These are phyloP conservation scores for Phengaris alcon DNA, from an alignment of 2,888 invertebrate genomes.

Conservation along the genomic window DNA sequence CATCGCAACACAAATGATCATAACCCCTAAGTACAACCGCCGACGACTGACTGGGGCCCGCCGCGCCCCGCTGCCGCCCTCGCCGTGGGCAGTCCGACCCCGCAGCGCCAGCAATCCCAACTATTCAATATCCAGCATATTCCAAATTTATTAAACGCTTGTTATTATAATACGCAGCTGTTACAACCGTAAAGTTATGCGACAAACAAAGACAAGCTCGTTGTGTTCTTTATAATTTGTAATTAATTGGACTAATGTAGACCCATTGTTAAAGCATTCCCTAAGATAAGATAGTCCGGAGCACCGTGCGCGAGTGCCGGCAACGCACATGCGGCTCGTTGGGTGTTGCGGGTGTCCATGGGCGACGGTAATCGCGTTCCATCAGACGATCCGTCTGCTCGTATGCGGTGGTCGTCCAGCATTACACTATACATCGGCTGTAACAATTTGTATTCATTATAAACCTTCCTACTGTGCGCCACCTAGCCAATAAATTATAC, in stretches of 20 bases:
- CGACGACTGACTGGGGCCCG: neutral
- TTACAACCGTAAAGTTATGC: neutral
- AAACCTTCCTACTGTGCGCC: constrained; percentile 17
- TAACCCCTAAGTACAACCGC: neutral
- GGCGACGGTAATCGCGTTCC: too few species aligned
- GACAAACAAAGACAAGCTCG: neutral
- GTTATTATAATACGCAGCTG: neutral
- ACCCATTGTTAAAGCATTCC: too few species aligned
- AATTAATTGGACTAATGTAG: too few species aligned
- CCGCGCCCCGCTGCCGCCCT: neutral
- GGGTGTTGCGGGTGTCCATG: too few species aligned
- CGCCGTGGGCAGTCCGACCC: neutral
- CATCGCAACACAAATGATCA: neutral
- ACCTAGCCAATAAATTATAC: constrained; percentile 8
- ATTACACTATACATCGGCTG: neutral
- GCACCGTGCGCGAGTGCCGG: too few species aligned
- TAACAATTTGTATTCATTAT: constrained; percentile 17
- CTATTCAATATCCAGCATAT: constrained; percentile 3
- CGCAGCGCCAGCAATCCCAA: constrained; percentile 3
- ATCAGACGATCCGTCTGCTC: too few species aligned
- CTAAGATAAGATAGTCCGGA: too few species aligned
- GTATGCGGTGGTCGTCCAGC: neutral
- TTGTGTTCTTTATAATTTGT: too few species aligned
- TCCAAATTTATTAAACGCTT: neutral
- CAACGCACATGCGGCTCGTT: too few species aligned